Conservation (phyloP, 2,888 invertebrate genomes). For the Strigamia maritima region DNA sequence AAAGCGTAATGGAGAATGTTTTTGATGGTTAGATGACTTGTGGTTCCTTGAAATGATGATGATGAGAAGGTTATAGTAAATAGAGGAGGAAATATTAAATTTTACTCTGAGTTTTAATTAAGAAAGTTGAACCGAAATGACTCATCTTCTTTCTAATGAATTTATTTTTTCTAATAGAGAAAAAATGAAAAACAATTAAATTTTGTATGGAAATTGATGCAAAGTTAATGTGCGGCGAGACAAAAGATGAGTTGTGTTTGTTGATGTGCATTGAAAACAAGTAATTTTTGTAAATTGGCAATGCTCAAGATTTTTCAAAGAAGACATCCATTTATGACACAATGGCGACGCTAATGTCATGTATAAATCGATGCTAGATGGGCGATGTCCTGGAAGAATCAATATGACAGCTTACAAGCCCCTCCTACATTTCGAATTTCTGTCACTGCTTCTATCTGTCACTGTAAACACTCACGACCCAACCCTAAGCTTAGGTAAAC, state of each 20-base stretch:
- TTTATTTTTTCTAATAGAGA: neutral
- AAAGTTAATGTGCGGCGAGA: neutral
- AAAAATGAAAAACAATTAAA: neutral
- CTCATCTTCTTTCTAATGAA: conserved; percentile 11
- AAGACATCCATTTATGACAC: conserved; percentile 7
- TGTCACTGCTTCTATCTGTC: conserved; percentile 23
- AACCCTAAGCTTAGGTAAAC: conserved; percentile 1
- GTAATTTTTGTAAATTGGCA: conserved; percentile 1
- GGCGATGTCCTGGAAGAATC: neutral
- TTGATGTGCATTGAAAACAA: neutral
- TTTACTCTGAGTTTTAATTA: conserved; percentile 17
- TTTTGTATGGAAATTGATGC: neutral
- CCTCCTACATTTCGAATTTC: conserved; percentile 13
- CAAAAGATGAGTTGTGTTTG: neutral
- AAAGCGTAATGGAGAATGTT: neutral
- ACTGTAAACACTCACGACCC: conserved; percentile 12
- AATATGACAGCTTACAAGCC: neutral
- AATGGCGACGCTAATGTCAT: neutral
- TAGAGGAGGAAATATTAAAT: neutral
- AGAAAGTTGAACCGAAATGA: conserved; percentile 23
- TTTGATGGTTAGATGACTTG: conserved; percentile 12
- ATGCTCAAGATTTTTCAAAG: neutral
- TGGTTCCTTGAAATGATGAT: neutral
- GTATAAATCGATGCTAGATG: neutral
- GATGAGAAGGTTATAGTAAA: neutral